Base-by-base conservation (phyloP, 2,888 invertebrate species). In the Furcula furcula region DNA sequence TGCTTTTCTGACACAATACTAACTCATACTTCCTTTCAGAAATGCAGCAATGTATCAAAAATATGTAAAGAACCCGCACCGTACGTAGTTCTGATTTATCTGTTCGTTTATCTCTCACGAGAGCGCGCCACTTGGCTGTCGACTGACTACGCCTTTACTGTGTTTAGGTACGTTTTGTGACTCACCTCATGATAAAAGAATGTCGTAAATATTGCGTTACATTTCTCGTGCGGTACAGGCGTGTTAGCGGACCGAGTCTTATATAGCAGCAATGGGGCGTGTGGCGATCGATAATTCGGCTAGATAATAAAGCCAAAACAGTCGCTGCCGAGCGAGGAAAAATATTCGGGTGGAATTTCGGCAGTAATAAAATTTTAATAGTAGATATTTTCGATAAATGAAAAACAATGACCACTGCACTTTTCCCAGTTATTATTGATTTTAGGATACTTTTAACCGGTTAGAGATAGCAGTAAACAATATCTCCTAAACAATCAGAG, bases 41-140 rank as follows among this genome's bases (percentile, higher is more conserved):
- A 22, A 40, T 62, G 31, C 44, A 36, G 66, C 76, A 67, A 75
- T 82, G 76, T 66, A 82, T 31, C 23, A 10, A 23, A 23, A 23
- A 7, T 4, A 16, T 28, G 26, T 30, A 47, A 25, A 5, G 9
- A n/a, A n/a, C n/a, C 44, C 60, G 41, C 39, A 29, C 32, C 22
- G 45, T 36, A 53, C 45, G 52, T 53, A 50, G 46, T 60, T 64
- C 61, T 61, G 62, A 81, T 78, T 83, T 84, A 84, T 85, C 81
- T 78, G 77, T 84, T 79, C 83, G 74, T 73, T 73, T 71, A 82
- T 85, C 79, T 84, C 78, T 84, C 86, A 79, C 85, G 70, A 88
- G 87, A 88, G 87, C 72, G 87, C 87, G 87, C 87, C 76, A 86
- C 86, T 87, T 78, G 85, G 73, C 67, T 72, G 76, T 72, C 70